Evolutionary conservation across 2,113 vertebrate genomes (phyloP).

Genomic region (Cricetomys ansorgei): DNA sequence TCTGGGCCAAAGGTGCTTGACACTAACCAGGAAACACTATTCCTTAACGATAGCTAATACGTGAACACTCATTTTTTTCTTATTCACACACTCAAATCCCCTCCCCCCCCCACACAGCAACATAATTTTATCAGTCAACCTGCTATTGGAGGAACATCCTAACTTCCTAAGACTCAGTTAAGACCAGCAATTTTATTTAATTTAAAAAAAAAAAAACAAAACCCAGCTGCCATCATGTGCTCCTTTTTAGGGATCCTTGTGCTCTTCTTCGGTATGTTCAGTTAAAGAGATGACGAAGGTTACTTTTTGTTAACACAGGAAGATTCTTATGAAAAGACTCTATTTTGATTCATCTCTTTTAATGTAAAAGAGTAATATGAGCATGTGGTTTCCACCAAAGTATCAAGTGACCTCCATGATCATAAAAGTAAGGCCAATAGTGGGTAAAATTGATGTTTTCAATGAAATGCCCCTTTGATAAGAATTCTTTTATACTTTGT

Average conservation of each 20-base stretch:
- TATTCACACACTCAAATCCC: accelerated
- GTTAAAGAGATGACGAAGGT: background rate
- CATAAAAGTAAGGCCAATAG: background rate
- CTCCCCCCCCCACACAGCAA: background rate
- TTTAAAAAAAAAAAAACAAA: background rate
- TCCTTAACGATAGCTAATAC: accelerated
- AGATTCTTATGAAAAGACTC: background rate
- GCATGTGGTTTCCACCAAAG: background rate
- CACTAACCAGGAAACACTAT: accelerated
- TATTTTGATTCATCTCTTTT: constrained; percentile 20
- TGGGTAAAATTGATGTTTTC: background rate
- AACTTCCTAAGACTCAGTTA: background rate
- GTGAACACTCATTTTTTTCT: background rate
- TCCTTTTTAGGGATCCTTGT: background rate
- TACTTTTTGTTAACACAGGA: background rate
- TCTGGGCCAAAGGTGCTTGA: too few species aligned
- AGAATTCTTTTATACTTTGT: background rate
- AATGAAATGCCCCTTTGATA: background rate
- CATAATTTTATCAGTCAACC: background rate
- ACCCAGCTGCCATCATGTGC: background rate
- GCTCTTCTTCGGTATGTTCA: background rate
- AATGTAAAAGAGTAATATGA: background rate
- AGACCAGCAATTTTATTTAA: background rate
- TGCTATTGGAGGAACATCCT: background rate
- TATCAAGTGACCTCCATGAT: background rate